Evolutionary conservation across 2,113 vertebrate genomes (phyloP).

Genomic region (Mungos mungo): DNA sequence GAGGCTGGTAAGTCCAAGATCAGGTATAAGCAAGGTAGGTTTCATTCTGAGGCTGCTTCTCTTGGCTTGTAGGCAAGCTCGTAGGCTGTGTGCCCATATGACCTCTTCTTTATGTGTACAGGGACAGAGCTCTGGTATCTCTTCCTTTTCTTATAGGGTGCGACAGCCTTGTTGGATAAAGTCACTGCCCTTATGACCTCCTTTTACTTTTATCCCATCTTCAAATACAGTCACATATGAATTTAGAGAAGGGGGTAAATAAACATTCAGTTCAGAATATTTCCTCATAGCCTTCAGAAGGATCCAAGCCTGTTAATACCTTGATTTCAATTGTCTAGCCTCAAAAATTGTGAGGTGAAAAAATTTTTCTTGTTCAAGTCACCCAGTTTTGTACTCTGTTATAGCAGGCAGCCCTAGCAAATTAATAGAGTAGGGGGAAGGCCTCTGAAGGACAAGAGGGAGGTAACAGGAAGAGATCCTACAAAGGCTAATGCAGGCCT

Average conservation of each 20-base stretch:
- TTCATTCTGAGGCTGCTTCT: neutral
- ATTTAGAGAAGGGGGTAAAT: neutral
- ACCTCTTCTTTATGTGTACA: neutral
- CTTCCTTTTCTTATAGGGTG: neutral
- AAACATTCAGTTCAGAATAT: neutral
- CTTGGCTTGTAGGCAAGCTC: neutral
- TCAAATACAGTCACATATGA: neutral
- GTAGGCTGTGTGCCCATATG: neutral
- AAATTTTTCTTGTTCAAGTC: neutral
- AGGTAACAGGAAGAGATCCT: neutral
- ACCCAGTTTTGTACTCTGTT: neutral
- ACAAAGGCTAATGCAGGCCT: neutral
- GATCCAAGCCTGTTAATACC: neutral
- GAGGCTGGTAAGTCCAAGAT: too few relatives aligned
- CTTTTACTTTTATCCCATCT: neutral
- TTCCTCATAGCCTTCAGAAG: neutral
- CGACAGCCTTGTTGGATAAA: neutral
- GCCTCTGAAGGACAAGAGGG: neutral
- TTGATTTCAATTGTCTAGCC: neutral
- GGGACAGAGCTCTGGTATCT: neutral
- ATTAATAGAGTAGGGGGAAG: neutral
- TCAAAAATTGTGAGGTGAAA: neutral
- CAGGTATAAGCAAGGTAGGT: neutral
- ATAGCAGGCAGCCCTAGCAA: neutral
- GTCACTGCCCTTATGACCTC: neutral